Evolutionary conservation across 2,797 vertebrate genomes (phyloP).

Genomic region (Phalloptychus januarius): DNA sequence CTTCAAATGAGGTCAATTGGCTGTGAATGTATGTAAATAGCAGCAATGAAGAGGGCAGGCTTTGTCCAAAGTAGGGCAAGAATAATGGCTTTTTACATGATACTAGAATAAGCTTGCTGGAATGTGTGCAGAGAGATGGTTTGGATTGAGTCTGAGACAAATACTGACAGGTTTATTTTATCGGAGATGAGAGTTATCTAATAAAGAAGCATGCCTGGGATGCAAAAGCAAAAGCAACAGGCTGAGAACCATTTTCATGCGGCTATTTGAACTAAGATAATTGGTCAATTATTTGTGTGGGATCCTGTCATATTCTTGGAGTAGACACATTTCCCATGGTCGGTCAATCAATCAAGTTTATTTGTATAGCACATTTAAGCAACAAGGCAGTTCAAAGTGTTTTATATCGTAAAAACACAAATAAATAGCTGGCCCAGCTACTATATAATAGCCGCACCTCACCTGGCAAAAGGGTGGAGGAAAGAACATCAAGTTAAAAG

Average conservation of each 20-base stretch:
- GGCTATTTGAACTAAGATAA: neutral
- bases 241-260: neutral
- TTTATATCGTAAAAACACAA: too few species aligned
- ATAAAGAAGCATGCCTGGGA: neutral
- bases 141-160: neutral
- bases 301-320: conserved; percentile 8
- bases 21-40: conserved; percentile 50
- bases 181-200: conserved; percentile 9
- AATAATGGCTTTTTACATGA: conserved; percentile 45
- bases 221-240: conserved; percentile 10
- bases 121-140: conserved; percentile 7
- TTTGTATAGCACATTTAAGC: too few species aligned
- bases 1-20: conserved; percentile 66
- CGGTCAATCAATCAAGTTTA: too few species aligned
- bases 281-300: conserved; percentile 8
- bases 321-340: conserved; percentile 28
- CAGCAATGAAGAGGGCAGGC: conserved; percentile 48
- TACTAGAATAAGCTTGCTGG: conserved; percentile 9
- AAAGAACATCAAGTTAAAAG: conserved; percentile 30
- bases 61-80: conserved; percentile 61
- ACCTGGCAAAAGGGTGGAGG: conserved; percentile 12
- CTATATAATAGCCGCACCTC: conserved; percentile 44
- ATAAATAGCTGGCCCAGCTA: neutral
- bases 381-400: too few species aligned
- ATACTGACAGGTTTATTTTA: conserved; percentile 5